A percentile compares a stretch with the other conserved stretches of the same genome.
Evolutionary conservation across 2,888 invertebrate genomes (phyloP).

Genomic region (Phrixothrix hirtus): DNA sequence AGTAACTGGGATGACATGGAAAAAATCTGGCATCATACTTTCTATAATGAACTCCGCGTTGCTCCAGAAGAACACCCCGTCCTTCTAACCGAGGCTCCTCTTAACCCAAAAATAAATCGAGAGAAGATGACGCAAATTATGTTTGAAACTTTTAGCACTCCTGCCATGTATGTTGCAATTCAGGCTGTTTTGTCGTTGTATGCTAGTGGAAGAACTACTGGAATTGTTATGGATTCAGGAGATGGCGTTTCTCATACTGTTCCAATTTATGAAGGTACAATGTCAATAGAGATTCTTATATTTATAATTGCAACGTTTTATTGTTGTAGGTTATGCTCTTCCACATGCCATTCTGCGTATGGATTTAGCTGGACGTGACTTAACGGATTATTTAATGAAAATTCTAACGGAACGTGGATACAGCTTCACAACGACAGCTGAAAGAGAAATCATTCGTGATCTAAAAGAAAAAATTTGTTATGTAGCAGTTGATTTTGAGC

Average conservation of each 20-base stretch:
- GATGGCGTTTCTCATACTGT: conserved; percentile 76
- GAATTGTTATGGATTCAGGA: conserved; percentile 73
- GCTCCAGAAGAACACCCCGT: conserved; percentile 82
- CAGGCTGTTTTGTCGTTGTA: conserved; percentile 75
- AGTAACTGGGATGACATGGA: conserved; percentile 88
- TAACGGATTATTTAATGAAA: conserved; percentile 55
- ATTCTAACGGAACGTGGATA: conserved; percentile 54
- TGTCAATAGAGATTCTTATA: no score
- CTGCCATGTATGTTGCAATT: conserved; percentile 71
- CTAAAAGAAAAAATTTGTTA: conserved; percentile 74
- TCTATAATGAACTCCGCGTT: conserved; percentile 79
- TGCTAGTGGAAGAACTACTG: conserved; percentile 74
- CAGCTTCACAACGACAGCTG: conserved; percentile 54
- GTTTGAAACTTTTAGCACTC: conserved; percentile 65
- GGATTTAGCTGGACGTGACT: conserved; percentile 54
- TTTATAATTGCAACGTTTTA: no score
- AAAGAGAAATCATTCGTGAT: conserved; percentile 54
- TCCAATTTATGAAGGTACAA: conserved; percentile 76
- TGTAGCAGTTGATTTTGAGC: conserved; percentile 67
- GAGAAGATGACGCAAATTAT: conserved; percentile 76
- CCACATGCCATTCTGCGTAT: conserved; percentile 54
- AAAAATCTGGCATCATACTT: conserved; percentile 85
- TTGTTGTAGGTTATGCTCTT: conserved; percentile 60
- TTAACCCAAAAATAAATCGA: conserved; percentile 78
- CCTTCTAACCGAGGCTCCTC: conserved; percentile 78